A percentile compares a stretch with the other conserved stretches of the same genome.
phyloP scores from a whole-genome alignment of 2,888 invertebrate species.

The Sinopyrophorus schimmeli region DNA sequence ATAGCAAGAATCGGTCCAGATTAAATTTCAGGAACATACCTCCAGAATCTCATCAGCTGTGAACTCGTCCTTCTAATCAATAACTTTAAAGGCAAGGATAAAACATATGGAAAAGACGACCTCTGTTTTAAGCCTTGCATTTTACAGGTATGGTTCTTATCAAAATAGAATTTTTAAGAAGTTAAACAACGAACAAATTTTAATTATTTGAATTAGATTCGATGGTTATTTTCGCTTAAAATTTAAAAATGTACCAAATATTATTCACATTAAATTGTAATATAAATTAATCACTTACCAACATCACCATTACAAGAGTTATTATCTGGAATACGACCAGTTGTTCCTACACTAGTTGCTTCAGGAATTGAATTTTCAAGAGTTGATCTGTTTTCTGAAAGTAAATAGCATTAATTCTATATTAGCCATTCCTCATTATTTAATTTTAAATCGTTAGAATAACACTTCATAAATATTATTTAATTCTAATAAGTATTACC shows the following conservation, averaged over 20 bases:
- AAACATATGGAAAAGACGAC: constrained; percentile 22
- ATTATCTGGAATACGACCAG: constrained; percentile 49
- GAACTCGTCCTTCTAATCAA: constrained; percentile 40
- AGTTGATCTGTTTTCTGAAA: constrained; percentile 42
- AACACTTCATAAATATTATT: no score
- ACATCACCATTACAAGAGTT: constrained; percentile 51
- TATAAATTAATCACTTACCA: constrained; percentile 47
- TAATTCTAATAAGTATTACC: no score
- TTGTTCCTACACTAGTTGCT: constrained; percentile 49
- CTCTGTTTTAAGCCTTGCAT: constrained; percentile 13
- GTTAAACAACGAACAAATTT: no score
- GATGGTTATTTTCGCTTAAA: background rate
- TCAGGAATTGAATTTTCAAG: constrained; percentile 40
- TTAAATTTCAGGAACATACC: constrained; percentile 34
- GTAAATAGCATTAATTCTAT: no score
- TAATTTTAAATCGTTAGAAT: no score
- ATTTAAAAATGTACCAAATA: background rate
- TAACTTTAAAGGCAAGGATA: constrained; percentile 20
- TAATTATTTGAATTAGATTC: no score
- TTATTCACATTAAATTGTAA: background rate
- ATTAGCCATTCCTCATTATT: no score
- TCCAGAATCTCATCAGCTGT: constrained; percentile 33
- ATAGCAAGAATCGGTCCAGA: constrained; percentile 30
- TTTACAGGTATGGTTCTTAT: constrained; percentile 20
- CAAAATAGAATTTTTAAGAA: no score